phyloP scores from a whole-genome alignment of 2,113 vertebrate species.

The Burhinus bistriatus region DNA sequence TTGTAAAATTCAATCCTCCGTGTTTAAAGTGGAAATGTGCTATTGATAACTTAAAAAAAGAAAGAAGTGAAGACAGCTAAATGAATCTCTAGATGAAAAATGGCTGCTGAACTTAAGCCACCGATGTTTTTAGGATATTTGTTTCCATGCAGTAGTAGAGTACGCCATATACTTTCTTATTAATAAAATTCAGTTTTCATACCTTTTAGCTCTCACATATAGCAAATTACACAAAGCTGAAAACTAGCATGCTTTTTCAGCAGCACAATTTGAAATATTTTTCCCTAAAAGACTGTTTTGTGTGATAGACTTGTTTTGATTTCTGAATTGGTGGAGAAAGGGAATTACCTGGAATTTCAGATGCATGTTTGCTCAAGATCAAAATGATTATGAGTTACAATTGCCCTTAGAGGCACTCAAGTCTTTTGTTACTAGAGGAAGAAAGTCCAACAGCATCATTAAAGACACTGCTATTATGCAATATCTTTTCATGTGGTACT shows the following conservation, averaged over 20 bases:
- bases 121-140: background rate
- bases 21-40: background rate
- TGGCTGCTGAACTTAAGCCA: background rate
- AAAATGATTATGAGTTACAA: background rate
- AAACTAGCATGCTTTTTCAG: background rate
- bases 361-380: background rate
- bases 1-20: background rate
- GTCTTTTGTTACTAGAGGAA: background rate
- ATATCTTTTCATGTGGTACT: background rate
- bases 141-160: background rate
- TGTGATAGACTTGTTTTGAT: slow-evolving; percentile 13
- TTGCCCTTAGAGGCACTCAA: background rate
- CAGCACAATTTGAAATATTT: slow-evolving; percentile 8
- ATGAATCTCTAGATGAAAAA: background rate
- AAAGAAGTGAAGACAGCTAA: background rate
- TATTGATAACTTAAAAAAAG: background rate
- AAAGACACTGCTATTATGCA: background rate
- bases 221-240: slow-evolving; percentile 31
- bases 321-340: slow-evolving; percentile 11
- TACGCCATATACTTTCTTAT: background rate
- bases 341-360: slow-evolving; percentile 3
- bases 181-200: slow-evolving; percentile 40
- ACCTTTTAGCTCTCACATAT: slow-evolving; percentile 2
- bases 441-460: background rate
- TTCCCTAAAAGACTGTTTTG: background rate